These are phyloP conservation scores for Pteruthius melanotis DNA, from an alignment of 2,113 vertebrate species.

Conservation along the genomic window DNA sequence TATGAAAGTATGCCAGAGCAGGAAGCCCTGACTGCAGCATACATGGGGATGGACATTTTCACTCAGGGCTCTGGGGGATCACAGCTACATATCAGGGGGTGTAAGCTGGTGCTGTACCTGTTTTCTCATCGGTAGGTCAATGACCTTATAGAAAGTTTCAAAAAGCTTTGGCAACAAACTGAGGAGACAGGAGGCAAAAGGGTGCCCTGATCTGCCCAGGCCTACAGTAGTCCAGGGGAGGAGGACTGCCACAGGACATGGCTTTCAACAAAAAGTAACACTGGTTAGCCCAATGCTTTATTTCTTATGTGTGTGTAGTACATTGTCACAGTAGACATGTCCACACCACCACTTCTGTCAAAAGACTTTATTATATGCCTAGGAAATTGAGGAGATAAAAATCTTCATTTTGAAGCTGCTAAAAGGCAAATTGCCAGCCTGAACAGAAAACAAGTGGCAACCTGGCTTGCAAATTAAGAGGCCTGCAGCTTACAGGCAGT, in stretches of 20 bases:
- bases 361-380: background rate
- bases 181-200: background rate
- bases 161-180: background rate
- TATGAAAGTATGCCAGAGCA: background rate
- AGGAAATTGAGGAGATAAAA: background rate
- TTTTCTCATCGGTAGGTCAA: background rate
- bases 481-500: background rate
- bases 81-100: fast-evolving
- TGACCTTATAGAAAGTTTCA: background rate
- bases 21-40: background rate
- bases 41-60: background rate
- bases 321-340: background rate
- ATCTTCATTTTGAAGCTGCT: background rate
- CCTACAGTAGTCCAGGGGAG: background rate
- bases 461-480: background rate
- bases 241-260: background rate
- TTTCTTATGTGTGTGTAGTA: background rate
- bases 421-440: background rate
- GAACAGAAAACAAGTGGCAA: background rate
- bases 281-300: background rate
- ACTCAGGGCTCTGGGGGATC: background rate
- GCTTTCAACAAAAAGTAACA: background rate
- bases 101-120: background rate
- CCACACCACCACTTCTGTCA: background rate
- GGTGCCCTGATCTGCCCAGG: background rate